phyloP scores from a whole-genome alignment of 2,113 vertebrate genomes.

The Bolborhynchus lineola region DNA sequence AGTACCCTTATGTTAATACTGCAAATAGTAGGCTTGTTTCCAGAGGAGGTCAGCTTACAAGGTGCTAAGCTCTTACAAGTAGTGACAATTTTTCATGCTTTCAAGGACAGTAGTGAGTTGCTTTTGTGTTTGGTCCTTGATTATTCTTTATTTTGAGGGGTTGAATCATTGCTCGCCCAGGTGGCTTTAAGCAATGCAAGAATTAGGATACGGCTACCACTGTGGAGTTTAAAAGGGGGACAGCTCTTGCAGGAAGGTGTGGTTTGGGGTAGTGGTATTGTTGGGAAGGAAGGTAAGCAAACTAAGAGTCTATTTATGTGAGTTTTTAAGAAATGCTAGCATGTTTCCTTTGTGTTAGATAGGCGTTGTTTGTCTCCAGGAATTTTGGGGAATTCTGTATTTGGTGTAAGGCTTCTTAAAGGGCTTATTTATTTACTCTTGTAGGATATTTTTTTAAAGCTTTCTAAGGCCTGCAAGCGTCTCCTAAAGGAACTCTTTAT shows the following conservation, averaged over 20 bases:
- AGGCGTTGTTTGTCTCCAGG: neutral
- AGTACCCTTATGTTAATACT: neutral
- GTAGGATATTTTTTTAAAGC: neutral
- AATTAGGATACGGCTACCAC: neutral
- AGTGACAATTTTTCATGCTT: neutral
- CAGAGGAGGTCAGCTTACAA: neutral
- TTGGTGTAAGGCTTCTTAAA: neutral
- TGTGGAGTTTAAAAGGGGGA: neutral
- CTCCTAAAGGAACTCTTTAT: fast-evolving
- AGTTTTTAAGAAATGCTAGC: neutral
- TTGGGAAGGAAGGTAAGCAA: neutral
- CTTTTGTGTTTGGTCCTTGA: neutral
- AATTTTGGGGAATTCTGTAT: neutral
- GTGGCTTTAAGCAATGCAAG: neutral
- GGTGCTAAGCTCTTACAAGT: neutral
- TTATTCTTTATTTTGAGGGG: neutral
- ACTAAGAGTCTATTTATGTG: fast-evolving
- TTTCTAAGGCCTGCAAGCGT: neutral
- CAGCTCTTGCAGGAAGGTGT: neutral
- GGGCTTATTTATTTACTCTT: neutral
- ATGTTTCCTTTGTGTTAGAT: neutral
- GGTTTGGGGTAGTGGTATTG: neutral
- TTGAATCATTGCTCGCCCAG: neutral
- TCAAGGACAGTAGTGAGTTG: neutral
- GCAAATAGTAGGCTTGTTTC: neutral